Conservation (phyloP, 2,113 vertebrate genomes). For the Marmota flaviventris region DNA sequence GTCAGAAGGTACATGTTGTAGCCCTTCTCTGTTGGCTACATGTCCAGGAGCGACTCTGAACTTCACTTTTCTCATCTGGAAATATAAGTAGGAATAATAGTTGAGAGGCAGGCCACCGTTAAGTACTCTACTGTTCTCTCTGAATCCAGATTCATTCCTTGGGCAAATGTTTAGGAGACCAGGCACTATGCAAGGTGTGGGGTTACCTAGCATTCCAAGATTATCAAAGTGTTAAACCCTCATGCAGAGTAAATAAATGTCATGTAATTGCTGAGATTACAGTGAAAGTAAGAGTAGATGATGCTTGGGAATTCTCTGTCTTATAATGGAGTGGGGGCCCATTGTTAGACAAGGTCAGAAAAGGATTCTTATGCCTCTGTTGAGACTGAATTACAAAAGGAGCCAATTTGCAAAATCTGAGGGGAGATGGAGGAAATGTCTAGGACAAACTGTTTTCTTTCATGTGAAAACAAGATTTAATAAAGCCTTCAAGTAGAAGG, state of each 20-base stretch:
- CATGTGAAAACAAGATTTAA: background rate
- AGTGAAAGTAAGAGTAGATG: background rate
- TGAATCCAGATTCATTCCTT: background rate
- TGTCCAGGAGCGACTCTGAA: background rate
- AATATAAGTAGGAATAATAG: background rate
- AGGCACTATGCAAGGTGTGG: background rate
- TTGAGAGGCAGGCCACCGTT: background rate
- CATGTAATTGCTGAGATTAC: background rate
- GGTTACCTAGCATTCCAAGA: background rate
- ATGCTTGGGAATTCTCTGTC: background rate
- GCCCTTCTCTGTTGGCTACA: background rate
- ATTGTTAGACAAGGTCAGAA: background rate
- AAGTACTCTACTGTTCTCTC: background rate
- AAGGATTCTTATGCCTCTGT: background rate
- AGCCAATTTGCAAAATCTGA: background rate
- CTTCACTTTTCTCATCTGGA: slow-evolving; percentile 5
- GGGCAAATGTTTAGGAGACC: background rate
- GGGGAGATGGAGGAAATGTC: background rate
- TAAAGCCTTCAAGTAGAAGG: background rate
- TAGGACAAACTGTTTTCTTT: background rate
- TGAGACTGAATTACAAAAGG: background rate
- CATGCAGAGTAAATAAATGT: background rate
- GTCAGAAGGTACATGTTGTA: background rate
- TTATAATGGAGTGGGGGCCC: no score
- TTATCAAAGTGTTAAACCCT: background rate